phyloP scores from a whole-genome alignment of 1,140 invertebrate species.

The Drosophila pseudoananassae region DNA sequence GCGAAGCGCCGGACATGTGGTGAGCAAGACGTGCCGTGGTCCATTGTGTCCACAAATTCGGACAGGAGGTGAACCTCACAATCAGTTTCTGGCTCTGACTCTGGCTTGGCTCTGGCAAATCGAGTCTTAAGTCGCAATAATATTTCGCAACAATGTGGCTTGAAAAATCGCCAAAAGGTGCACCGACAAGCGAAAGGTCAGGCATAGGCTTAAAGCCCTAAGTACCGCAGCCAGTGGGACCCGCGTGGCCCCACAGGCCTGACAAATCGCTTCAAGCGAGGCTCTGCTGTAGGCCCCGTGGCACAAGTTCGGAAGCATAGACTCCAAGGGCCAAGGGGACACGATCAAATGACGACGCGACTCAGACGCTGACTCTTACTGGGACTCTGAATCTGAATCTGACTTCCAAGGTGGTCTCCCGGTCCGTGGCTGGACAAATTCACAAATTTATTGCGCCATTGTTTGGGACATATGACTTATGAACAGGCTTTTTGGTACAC shows the following conservation, averaged over 20 bases:
- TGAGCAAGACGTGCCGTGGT: constrained; percentile 17
- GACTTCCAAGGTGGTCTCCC: constrained; percentile 52
- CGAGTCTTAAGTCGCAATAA: constrained; percentile 32
- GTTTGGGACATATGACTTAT: constrained; percentile 71
- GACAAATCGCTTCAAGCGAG: constrained; percentile 68
- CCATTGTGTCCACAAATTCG: constrained; percentile 56
- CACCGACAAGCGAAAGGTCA: constrained; percentile 57
- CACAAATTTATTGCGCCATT: constrained; percentile 81
- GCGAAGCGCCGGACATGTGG: constrained; percentile 69
- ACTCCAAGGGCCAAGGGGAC: constrained; percentile 41
- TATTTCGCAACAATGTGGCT: constrained; percentile 64
- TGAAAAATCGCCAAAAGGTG: constrained; percentile 61
- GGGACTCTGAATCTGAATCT: constrained; percentile 21
- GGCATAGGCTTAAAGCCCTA: constrained; percentile 45
- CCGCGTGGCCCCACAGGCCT: constrained; percentile 46
- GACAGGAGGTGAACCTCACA: constrained; percentile 22
- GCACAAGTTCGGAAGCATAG: constrained; percentile 68
- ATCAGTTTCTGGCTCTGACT: constrained; percentile 6
- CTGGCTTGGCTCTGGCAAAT: constrained; percentile 7
- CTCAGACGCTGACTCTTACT: constrained; percentile 19
- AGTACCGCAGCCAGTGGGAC: constrained; percentile 20
- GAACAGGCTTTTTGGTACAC: constrained; percentile 56
- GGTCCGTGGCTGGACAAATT: constrained; percentile 72
- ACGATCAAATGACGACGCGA: constrained; percentile 73
- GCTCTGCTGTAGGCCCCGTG: constrained; percentile 43